Percentiles rank a stretch among this genome's conserved stretches.
phyloP scores from a whole-genome alignment of 2,113 vertebrate genomes.

The Saguinus imperator region DNA sequence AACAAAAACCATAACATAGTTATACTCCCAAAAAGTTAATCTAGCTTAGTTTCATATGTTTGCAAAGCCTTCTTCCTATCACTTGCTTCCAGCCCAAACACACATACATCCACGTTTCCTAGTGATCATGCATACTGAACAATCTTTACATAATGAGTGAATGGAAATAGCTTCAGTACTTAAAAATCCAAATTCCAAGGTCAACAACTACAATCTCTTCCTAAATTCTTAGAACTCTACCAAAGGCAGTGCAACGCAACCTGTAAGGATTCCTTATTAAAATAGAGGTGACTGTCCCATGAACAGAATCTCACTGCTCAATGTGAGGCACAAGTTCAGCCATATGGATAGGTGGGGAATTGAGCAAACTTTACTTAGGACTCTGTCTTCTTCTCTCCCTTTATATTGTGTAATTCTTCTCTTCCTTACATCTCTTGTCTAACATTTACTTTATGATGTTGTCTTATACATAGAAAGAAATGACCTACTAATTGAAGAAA shows the following conservation, averaged over 20 bases:
- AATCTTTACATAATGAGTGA: not conserved
- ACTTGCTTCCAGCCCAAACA: not conserved
- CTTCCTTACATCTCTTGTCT: not conserved
- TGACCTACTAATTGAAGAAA: not conserved
- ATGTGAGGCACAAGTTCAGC: not conserved
- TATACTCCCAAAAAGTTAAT: not conserved
- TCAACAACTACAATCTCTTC: not conserved
- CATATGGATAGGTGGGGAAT: not conserved
- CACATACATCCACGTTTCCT: not conserved
- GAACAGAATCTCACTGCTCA: not conserved
- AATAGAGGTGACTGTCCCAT: not conserved
- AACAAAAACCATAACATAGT: not conserved
- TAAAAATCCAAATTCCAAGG: conserved; percentile 1
- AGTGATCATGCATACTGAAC: not conserved
- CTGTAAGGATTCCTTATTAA: not conserved
- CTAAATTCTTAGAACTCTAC: not conserved
- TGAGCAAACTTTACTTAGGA: not conserved
- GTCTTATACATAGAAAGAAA: not conserved
- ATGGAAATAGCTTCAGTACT: not conserved
- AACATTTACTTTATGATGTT: not conserved
- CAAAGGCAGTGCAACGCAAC: not conserved
- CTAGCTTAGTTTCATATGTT: not conserved
- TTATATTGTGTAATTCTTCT: not conserved
- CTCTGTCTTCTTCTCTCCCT: not conserved
- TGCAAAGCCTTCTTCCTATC: not conserved